Conservation (phyloP, 2,888 invertebrate genomes). For the Serripes groenlandicus region DNA sequence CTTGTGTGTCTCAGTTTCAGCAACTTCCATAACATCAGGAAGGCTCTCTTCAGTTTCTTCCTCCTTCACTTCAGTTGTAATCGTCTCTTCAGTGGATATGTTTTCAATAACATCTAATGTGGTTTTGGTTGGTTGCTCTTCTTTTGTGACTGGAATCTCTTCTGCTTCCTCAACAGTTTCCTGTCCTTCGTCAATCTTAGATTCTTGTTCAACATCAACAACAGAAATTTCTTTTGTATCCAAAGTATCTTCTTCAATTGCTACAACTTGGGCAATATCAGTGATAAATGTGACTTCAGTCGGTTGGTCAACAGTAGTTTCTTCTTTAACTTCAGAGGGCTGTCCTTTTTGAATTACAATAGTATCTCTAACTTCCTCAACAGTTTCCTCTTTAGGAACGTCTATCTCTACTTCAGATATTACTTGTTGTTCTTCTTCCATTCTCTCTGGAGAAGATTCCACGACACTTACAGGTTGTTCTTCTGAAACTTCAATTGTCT, state of each 20-base stretch:
- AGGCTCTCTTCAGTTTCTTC: slow-evolving; percentile 61
- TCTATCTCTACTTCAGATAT: slow-evolving; percentile 37
- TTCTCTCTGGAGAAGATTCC: neutral
- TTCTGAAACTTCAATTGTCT: slow-evolving; percentile 7
- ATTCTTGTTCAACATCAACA: slow-evolving; percentile 54
- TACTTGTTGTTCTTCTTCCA: slow-evolving; percentile 11
- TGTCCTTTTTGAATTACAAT: slow-evolving; percentile 58
- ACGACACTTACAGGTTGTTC: slow-evolving; percentile 19
- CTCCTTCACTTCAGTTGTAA: slow-evolving; percentile 28
- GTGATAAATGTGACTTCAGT: slow-evolving; percentile 53
- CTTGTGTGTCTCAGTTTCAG: slow-evolving; percentile 41
- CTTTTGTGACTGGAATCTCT: neutral
- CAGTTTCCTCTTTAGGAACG: slow-evolving; percentile 66
- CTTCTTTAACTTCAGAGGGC: slow-evolving; percentile 40
- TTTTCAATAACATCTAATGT: neutral
- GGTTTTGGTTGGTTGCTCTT: neutral
- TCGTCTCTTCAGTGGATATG: slow-evolving; percentile 16
- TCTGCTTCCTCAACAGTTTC: slow-evolving; percentile 15
- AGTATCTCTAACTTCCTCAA: slow-evolving; percentile 59
- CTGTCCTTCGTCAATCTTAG: slow-evolving; percentile 54
- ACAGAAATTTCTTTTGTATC: slow-evolving; percentile 52
- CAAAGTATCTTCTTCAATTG: too few species aligned
- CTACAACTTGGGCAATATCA: too few species aligned
- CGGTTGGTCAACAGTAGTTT: slow-evolving; percentile 39
- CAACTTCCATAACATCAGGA: slow-evolving; percentile 63